Percentiles rank a stretch among this genome's conserved stretches.
These are phyloP conservation scores for Muricea muricata DNA, from an alignment of 92 coral and sea anemone species.

Conservation along the genomic window DNA sequence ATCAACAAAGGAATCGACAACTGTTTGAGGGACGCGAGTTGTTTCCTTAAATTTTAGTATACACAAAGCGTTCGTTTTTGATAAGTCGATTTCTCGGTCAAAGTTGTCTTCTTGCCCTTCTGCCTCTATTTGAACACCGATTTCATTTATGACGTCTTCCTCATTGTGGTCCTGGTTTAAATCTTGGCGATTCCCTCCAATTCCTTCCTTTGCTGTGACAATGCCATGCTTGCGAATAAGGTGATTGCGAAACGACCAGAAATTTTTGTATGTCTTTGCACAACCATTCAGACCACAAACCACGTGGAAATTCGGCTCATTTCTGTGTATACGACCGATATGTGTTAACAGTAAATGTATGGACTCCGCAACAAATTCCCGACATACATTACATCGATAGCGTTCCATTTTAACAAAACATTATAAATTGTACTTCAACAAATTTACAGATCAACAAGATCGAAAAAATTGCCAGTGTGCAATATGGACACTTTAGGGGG, in stretches of 20 bases:
- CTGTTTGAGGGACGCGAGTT: slow-evolving; percentile 68
- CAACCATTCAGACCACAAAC: slow-evolving; percentile 52
- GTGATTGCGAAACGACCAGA: slow-evolving; percentile 34
- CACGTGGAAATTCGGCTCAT: slow-evolving; percentile 51
- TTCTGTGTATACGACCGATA: slow-evolving; percentile 37
- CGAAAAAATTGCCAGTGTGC: slow-evolving; percentile 5
- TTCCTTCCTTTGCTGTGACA: no score
- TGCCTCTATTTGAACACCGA: no score
- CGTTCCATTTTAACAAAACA: background rate
- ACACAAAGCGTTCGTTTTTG: slow-evolving; percentile 51
- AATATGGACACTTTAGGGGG: background rate
- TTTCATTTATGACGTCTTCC: no score
- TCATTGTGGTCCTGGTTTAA: background rate
- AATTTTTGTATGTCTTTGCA: slow-evolving; percentile 45
- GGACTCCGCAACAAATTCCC: slow-evolving; percentile 40
- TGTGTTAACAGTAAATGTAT: slow-evolving; percentile 23
- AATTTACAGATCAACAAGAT: no score
- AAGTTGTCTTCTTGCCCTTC: slow-evolving; percentile 39
- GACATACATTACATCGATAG: slow-evolving; percentile 54
- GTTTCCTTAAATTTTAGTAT: slow-evolving; percentile 64
- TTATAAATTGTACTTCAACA: no score
- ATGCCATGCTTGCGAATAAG: slow-evolving; percentile 47
- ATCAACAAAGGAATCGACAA: slow-evolving; percentile 57
- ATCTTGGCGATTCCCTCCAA: background rate
- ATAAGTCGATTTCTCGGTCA: slow-evolving; percentile 32